Base-by-base conservation (phyloP, 2,797 vertebrate genomes). In the Urosaurus nigricauda region DNA sequence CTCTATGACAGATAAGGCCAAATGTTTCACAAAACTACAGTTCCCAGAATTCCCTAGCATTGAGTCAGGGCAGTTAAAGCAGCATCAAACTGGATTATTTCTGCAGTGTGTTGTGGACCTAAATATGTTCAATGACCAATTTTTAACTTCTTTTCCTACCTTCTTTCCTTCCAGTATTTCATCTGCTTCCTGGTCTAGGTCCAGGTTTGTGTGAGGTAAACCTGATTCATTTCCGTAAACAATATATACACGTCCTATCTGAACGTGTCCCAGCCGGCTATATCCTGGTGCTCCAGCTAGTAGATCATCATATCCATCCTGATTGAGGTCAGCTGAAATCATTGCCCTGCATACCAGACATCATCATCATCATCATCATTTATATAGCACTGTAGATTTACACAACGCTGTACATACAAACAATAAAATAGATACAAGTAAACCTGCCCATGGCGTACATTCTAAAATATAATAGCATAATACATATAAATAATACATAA, bases 251-350 rank as follows among this genome's bases (percentile, higher is more conserved):
- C 96, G 95, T 37, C 97, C 97, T 4, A 94, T 85, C 73, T 97
- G 97, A 87, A 96, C 0, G 9, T 0, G 94, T 88, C 97, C 96
- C 0, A 95, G 12, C 0, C 1, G 94, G 92, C 97, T 97, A 70
- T 97, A 97, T 17, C 97, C 97, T 0, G 97, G 97, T 4, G 97
- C 97, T 1, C 97, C 97, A 70, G 92, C 94, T 83, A 97, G 87
- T 43, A 97, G 93, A 91, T 97, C 97, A 0, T 94, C 93, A 0
- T 90, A 86, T 37, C 97, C 97, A 6, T 97, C 97, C 84, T 92
- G 95, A 92, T 97, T 97, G 63, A 97, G 87, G 90, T 97, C 97
- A 16, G 96, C 96, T 2, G 97, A 95, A 60, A 90, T 60, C 96
- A 97, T 63, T 0, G 95, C 92, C 97, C 97, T 97, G 92, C 32